Percentiles rank a stretch among this genome's conserved stretches.
Conservation (phyloP, 2,888 invertebrate species). For the Euplagia quadripunctaria region DNA sequence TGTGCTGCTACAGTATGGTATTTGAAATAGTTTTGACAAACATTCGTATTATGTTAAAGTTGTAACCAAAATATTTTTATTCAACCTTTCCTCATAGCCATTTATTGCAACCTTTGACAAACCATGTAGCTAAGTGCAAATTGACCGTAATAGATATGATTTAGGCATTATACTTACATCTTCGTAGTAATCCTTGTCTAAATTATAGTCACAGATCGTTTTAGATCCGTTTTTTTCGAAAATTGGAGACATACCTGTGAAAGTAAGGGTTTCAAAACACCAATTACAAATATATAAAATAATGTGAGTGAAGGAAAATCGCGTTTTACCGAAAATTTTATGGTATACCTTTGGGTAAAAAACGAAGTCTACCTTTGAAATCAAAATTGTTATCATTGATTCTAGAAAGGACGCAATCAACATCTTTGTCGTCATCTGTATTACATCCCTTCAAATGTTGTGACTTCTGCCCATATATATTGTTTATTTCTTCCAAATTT, state of each 20-base stretch:
- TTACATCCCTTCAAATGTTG: neutral
- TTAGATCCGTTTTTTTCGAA: conserved; percentile 71
- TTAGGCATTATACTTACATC: conserved; percentile 61
- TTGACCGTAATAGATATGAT: too few species aligned
- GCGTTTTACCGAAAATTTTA: neutral
- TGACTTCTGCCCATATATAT: neutral
- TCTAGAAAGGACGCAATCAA: conserved; percentile 11
- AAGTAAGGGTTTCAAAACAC: neutral
- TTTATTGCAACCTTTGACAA: too few species aligned
- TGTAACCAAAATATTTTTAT: too few species aligned
- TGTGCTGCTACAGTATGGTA: too few species aligned
- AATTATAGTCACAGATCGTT: conserved; percentile 50
- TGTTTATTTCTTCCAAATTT: neutral
- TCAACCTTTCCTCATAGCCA: too few species aligned
- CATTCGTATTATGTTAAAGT: too few species aligned
- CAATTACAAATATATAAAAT: neutral
- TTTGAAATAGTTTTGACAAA: too few species aligned
- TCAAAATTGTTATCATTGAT: conserved; percentile 60
- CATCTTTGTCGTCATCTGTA: neutral
- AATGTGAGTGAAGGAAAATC: neutral
- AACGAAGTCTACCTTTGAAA: conserved; percentile 78
- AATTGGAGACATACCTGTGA: conserved; percentile 85
- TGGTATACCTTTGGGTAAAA: conserved; percentile 86
- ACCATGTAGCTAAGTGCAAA: too few species aligned
- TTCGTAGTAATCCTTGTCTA: conserved; percentile 69